These are phyloP conservation scores for Apis florea DNA, from an alignment of 1,140 invertebrate genomes.

Conservation along the genomic window DNA sequence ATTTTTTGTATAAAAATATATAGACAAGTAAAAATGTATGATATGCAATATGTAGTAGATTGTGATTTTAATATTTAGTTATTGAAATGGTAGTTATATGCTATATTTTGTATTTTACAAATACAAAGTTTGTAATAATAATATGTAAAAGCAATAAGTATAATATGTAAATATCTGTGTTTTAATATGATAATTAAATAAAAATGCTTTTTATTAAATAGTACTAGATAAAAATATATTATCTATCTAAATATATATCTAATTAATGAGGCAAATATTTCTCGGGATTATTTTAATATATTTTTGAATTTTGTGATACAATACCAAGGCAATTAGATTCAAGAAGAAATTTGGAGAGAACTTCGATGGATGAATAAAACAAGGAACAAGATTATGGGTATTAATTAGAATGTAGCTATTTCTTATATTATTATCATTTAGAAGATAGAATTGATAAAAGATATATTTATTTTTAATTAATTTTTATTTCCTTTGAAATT, in stretches of 20 bases:
- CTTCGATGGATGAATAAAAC: constrained; percentile 28
- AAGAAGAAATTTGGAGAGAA: constrained; percentile 7
- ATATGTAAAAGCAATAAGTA: not conserved
- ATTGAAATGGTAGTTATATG: not conserved
- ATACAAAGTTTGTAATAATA: not conserved
- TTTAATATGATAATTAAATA: not conserved
- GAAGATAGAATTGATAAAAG: not conserved
- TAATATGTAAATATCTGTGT: not conserved
- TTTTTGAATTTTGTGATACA: constrained; percentile 11
- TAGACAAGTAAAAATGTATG: not conserved
- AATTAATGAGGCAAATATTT: not conserved
- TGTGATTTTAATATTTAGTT: not conserved
- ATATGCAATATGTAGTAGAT: not conserved
- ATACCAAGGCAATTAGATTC: constrained; percentile 26
- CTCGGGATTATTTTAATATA: constrained; percentile 10
- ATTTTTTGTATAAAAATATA: not conserved
- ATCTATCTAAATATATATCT: not conserved
- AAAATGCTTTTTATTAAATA: constrained; percentile 2
- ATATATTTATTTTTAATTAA: not conserved
- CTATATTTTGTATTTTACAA: not conserved
- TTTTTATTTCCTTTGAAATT: not conserved
- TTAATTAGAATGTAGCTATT: constrained; percentile 29
- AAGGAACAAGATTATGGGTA: constrained; percentile 34
- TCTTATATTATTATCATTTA: constrained; percentile 10
- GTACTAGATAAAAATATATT: constrained; percentile 3